Conservation (phyloP, 2,797 vertebrate genomes). For the Sebastes minor region DNA sequence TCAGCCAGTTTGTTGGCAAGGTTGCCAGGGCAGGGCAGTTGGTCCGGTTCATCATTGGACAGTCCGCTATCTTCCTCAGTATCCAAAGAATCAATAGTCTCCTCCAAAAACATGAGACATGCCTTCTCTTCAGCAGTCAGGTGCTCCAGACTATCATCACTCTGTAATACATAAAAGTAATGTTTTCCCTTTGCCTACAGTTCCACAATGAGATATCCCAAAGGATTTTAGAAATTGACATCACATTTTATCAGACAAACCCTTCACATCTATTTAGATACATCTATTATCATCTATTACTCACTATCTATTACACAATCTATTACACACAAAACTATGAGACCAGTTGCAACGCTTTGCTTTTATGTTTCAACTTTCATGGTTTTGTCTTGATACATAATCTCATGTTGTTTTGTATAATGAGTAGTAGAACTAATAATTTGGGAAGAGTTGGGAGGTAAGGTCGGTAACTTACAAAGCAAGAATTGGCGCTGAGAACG, state of each 20-base stretch:
- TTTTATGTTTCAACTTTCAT: neutral
- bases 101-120: constrained; percentile 93
- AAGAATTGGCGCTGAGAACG: constrained; percentile 85
- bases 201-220: neutral
- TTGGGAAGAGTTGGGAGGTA: neutral
- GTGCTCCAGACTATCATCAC: constrained; percentile 88
- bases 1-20: constrained; percentile 67
- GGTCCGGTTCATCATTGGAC: constrained; percentile 82
- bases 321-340: neutral
- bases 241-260: neutral
- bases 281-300: too few species aligned
- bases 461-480: constrained; percentile 70
- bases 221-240: neutral
- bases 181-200: neutral
- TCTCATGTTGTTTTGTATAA: neutral
- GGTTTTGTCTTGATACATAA: neutral
- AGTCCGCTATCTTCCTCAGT: constrained; percentile 87
- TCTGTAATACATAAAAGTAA: constrained; percentile 76
- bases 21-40: constrained; percentile 56
- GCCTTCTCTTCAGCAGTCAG: constrained; percentile 93
- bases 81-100: constrained; percentile 93
- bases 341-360: neutral
- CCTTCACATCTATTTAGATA: neutral
- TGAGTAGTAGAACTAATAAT: neutral
- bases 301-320: too few species aligned